Evolutionary conservation across 2,888 invertebrate genomes (phyloP), one percentile per base, ranked within the genome.

Genomic region (Apodemia hepburni): DNA sequence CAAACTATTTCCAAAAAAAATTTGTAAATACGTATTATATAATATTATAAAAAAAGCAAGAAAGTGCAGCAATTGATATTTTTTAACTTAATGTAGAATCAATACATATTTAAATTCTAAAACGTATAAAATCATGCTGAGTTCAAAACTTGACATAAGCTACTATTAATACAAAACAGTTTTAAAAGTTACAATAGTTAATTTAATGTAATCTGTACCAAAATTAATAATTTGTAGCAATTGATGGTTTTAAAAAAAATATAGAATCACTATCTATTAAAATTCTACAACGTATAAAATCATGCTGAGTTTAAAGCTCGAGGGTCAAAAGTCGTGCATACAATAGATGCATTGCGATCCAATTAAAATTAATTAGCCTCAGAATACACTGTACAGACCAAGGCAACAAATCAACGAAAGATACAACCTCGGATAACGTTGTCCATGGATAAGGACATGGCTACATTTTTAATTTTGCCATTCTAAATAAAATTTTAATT

Each of bases 301-400:
- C 68, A 71, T 67, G 65, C 65, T 65, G 65, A 70, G 76, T 76
- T 77, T 77, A 77, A 75, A 75, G 78, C 75, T 73, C 75, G 73
- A 73, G 76, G 81, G 81, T 81, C 82, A 82, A 79, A 82, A 78
- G 80, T 75, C 73, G 70, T 67, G 71, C 71, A 69, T 69, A 75
- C 75, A 77, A 77, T 75, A 76, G 77, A 76, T 76, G 74, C 73
- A 76, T 75, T 76, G 74, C 76, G 71, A 74, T 75, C 87, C 87
- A 88, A 88, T 88, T 88, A 88, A 88, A 88, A 88, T 87, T 88
- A 88, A 88, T 88, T 88, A 88, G 86, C 81, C 80, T 77, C 84
- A 78, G 86, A 84, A 87, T 81, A 85, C 80, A 83, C 81, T 80
- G 78, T 76, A 80, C 80, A 79, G 79, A 78, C 80, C 79, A 77